phyloP scores from a whole-genome alignment of 2,113 vertebrate species.

The Cochlearius cochlearius region DNA sequence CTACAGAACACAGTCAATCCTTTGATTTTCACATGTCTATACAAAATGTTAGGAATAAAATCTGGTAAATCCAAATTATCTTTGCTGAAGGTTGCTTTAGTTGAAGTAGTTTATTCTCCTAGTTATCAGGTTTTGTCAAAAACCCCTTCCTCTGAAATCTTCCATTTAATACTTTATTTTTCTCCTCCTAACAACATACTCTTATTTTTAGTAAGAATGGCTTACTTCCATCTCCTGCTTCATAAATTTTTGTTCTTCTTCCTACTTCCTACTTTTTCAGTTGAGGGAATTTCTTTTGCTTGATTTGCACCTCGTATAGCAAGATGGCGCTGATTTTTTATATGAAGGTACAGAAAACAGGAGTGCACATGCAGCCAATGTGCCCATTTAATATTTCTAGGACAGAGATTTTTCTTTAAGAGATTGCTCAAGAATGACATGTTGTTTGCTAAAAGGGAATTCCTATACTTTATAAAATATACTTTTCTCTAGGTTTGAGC shows the following conservation, averaged over 20 bases:
- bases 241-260: neutral
- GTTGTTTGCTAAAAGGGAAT: neutral
- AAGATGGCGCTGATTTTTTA: neutral
- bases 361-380: neutral
- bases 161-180: neutral
- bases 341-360: neutral
- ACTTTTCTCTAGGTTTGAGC: neutral
- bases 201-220: neutral
- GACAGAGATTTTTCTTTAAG: neutral
- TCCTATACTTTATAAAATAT: neutral
- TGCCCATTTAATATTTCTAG: neutral
- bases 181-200: neutral
- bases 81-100: neutral
- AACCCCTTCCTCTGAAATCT: neutral
- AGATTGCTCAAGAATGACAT: neutral
- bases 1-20: neutral
- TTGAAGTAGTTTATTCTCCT: neutral
- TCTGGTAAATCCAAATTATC: neutral
- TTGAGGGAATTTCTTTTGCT: neutral
- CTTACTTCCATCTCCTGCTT: neutral
- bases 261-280: neutral
- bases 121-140: neutral
- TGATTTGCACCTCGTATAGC: neutral
- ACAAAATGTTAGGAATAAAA: neutral
- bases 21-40: neutral